Conservation (phyloP, 2,888 invertebrate genomes). For the Dioctria rufipes region DNA sequence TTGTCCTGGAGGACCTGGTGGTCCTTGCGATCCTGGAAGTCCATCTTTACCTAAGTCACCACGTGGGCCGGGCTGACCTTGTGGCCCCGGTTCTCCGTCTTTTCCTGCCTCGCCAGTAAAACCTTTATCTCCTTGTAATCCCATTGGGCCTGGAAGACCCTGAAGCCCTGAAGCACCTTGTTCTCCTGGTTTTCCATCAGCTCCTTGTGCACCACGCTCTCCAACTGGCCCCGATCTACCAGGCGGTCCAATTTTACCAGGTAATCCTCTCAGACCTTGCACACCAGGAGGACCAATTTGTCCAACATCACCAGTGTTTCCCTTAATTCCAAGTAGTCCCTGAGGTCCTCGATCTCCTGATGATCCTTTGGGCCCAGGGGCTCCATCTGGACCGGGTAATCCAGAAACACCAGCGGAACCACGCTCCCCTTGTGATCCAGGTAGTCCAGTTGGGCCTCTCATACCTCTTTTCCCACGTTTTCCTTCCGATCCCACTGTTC, state of each 20-base stretch:
- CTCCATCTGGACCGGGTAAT: slow-evolving; percentile 84
- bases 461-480: slow-evolving; percentile 87
- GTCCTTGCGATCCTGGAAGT: slow-evolving; percentile 81
- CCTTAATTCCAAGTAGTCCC: slow-evolving; percentile 78
- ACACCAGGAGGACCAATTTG: slow-evolving; percentile 75
- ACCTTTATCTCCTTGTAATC: slow-evolving; percentile 77
- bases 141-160: slow-evolving; percentile 84
- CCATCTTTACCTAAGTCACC: slow-evolving; percentile 88
- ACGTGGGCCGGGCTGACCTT: slow-evolving; percentile 83
- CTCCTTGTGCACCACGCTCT: slow-evolving; percentile 83
- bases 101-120: slow-evolving; percentile 85
- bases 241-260: slow-evolving; percentile 80
- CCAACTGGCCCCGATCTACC: slow-evolving; percentile 82
- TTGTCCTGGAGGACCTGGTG: slow-evolving; percentile 80
- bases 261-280: slow-evolving; percentile 76
- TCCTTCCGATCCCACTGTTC: slow-evolving; percentile 81
- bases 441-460: slow-evolving; percentile 81
- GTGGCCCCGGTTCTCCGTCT: slow-evolving; percentile 80
- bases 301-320: slow-evolving; percentile 75
- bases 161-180: slow-evolving; percentile 85
- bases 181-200: slow-evolving; percentile 89
- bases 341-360: slow-evolving; percentile 81
- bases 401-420: slow-evolving; percentile 74
- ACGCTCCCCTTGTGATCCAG: slow-evolving; percentile 83
- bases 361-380: slow-evolving; percentile 83